These are phyloP conservation scores for Lepidotrigona ventralis DNA, from an alignment of 1,140 invertebrate species.

Conservation along the genomic window DNA sequence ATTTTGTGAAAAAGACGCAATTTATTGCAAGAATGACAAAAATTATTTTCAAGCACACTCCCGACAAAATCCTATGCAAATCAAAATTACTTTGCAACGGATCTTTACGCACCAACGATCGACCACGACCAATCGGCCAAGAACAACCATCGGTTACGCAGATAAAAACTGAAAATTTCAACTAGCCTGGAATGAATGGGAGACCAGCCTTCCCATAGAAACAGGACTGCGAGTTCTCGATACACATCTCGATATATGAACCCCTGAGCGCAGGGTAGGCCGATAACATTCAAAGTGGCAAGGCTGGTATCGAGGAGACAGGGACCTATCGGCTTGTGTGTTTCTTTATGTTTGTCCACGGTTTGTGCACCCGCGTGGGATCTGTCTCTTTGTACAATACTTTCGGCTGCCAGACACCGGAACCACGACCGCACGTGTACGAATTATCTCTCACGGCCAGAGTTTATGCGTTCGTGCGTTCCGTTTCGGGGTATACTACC, in stretches of 20 bases:
- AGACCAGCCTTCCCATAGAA: neutral
- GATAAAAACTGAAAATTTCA: neutral
- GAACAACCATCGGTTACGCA: neutral
- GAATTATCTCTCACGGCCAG: neutral
- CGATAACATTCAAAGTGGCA: slow-evolving; percentile 54
- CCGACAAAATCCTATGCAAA: neutral
- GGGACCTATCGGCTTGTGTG: slow-evolving; percentile 36
- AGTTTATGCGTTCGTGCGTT: slow-evolving; percentile 23
- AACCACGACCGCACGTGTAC: slow-evolving; percentile 20
- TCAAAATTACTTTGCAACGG: neutral
- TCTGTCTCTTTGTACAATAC: slow-evolving; percentile 3
- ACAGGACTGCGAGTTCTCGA: slow-evolving; percentile 31
- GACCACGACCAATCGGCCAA: neutral
- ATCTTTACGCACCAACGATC: neutral
- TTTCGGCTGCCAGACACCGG: neutral
- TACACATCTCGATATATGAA: slow-evolving; percentile 44
- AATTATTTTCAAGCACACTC: neutral
- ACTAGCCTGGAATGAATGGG: neutral
- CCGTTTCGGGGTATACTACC: neutral
- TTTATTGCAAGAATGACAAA: neutral
- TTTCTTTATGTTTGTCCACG: slow-evolving; percentile 51
- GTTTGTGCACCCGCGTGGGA: slow-evolving; percentile 5
- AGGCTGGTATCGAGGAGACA: slow-evolving; percentile 39
- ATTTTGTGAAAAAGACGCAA: neutral
- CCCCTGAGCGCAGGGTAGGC: slow-evolving; percentile 14